Evolutionary conservation across 35 echinoderm and acorn worm genomes (phyloP).

Genomic region (Ophiothrix spiculata): DNA sequence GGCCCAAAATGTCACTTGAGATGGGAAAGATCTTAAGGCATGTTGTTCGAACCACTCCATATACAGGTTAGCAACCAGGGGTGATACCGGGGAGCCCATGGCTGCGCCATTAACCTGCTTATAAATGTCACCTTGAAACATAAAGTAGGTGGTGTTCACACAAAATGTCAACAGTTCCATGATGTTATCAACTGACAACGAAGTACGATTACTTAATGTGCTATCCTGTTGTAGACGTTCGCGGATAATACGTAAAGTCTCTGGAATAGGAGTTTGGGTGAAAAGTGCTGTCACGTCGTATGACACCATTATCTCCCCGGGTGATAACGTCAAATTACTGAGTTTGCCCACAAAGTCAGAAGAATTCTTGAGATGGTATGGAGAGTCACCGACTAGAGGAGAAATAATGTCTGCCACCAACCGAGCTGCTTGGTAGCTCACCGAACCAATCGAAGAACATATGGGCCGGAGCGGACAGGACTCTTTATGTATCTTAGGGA

Average conservation of each 20-base stretch:
- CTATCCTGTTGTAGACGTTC: neutral
- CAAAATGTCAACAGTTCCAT: neutral
- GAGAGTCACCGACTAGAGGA: neutral
- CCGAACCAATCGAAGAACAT: neutral
- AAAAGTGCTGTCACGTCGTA: neutral
- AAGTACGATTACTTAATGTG: neutral
- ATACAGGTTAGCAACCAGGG: neutral
- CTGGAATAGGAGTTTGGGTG: neutral
- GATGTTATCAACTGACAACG: neutral
- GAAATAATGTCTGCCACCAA: neutral
- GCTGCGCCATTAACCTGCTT: neutral
- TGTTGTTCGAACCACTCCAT: constrained; percentile 2
- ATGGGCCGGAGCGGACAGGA: neutral
- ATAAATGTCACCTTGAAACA: neutral
- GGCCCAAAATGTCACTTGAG: neutral
- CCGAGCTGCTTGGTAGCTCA: neutral
- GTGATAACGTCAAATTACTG: neutral
- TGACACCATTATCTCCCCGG: neutral
- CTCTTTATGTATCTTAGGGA: neutral
- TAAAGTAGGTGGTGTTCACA: neutral
- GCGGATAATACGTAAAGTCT: neutral
- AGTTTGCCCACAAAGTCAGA: neutral
- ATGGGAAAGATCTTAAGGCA: neutral
- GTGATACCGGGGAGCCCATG: neutral
- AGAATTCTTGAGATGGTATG: neutral